Evolutionary conservation across 2,888 invertebrate species (phyloP), one percentile per base, ranked within the genome.

Genomic region (Protodeltote pygarga): DNA sequence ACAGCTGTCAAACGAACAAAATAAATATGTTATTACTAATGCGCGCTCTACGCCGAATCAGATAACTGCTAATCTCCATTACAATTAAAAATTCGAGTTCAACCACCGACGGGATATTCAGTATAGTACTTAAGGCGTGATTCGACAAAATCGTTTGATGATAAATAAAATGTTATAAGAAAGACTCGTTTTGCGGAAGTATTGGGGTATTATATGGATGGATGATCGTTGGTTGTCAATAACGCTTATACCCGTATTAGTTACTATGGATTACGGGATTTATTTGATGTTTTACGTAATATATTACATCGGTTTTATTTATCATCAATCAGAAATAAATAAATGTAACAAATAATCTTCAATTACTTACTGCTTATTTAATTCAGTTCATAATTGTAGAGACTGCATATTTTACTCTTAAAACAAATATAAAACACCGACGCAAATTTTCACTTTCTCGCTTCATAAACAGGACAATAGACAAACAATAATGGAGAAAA

Each of bases 1-100:
- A 87, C 88, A 81, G 83, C 89, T 91, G 92, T 91, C 90, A 91
- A 82, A 85, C 79, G 83, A 78, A 85, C 83, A 85, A 86, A 90
- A 90, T 90, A 90, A 88, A 90, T 89, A 89, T 89, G 90, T 91
- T 90, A 86, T 89, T 86, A 87, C 87, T 81, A 88, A 89, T 87
- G 86, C 85, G 80, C 81, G 84, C 80, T 80, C 83, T 79, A 79
- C 81, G 64, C 73, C 62, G 54, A 77, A 89, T 91, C 89, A 85
- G 91, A 92, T 92, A 90, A 82, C 75, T 65, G 67, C 77, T 89
- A 87, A 90, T 91, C 90, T 90, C 85, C 84, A 85, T 87, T 88
- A 90, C 90, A 92, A 90, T 92, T 91, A 90, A 89, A 87, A 87
- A 84, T 75, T 84, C 77, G 78, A 77, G 82, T 81, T 80, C 79